These are phyloP conservation scores for Anneissia japonica DNA, from an alignment of 35 echinoderm and acorn worm species.

Conservation along the genomic window DNA sequence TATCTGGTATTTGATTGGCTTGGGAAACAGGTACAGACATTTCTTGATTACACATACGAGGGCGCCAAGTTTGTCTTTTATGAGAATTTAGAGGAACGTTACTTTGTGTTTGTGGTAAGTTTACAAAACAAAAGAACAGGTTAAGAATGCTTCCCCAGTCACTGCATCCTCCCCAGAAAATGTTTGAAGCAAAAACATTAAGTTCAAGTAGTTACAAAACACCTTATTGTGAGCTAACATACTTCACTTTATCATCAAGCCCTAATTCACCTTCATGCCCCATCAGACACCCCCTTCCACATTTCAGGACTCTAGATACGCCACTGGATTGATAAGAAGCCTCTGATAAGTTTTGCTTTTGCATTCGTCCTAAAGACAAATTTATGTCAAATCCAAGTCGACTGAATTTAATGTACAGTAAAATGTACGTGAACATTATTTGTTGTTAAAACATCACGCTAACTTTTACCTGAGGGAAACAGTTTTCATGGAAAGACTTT, in stretches of 20 bases:
- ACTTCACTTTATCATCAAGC: neutral
- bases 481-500: no score
- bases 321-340: no score
- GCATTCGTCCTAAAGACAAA: no score
- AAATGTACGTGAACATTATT: no score
- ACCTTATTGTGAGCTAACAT: neutral
- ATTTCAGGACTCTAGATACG: neutral
- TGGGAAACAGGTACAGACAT: slow-evolving; percentile 58
- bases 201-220: neutral
- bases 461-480: no score
- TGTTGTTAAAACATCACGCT: no score
- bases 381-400: no score
- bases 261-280: neutral
- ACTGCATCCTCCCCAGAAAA: neutral
- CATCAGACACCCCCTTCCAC: neutral
- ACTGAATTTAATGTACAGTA: no score
- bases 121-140: neutral
- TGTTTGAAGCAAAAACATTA: neutral
- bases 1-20: slow-evolving; percentile 72
- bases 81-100: slow-evolving; percentile 31
- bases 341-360: no score
- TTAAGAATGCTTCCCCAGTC: neutral
- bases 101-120: slow-evolving; percentile 76
- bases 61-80: slow-evolving; percentile 95
- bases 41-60: slow-evolving; percentile 71